These are phyloP conservation scores for Athene noctua DNA, from an alignment of 2,113 vertebrate genomes.

Conservation along the genomic window DNA sequence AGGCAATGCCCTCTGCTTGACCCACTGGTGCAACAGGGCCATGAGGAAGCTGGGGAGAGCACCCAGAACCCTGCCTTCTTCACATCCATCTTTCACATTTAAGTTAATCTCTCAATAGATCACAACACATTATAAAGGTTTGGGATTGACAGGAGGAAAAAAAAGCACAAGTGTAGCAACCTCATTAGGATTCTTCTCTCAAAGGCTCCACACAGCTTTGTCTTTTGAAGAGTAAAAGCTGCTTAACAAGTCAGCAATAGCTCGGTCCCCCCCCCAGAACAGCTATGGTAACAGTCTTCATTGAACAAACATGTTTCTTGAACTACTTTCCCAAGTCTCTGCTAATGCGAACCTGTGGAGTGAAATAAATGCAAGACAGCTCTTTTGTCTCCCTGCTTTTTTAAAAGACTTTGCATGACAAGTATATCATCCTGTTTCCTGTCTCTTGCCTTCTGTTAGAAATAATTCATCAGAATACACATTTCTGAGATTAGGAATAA, in stretches of 20 bases:
- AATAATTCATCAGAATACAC: not conserved
- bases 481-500: not conserved
- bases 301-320: slow-evolving; percentile 39
- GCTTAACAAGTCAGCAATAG: slow-evolving; percentile 49
- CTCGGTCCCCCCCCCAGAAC: not conserved
- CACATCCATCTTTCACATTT: not conserved
- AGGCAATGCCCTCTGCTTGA: not conserved
- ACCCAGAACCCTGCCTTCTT: not conserved
- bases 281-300: slow-evolving; percentile 36
- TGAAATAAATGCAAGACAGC: slow-evolving; percentile 39
- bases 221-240: slow-evolving; percentile 42
- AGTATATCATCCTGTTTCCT: slow-evolving; percentile 12
- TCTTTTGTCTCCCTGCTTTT: slow-evolving; percentile 34
- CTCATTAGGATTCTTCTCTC: slow-evolving; percentile 51
- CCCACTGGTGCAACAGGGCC: not conserved
- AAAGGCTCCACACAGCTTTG: slow-evolving; percentile 33
- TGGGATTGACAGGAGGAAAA: not conserved
- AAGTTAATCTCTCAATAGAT: not conserved
- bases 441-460: not conserved
- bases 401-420: not conserved
- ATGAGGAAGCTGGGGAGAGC: not conserved
- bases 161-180: not conserved
- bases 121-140: not conserved
- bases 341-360: slow-evolving; percentile 11
- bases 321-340: slow-evolving; percentile 35